Evolutionary conservation across 2,797 vertebrate species (phyloP).

Genomic region (Schizothorax lantsangensis): DNA sequence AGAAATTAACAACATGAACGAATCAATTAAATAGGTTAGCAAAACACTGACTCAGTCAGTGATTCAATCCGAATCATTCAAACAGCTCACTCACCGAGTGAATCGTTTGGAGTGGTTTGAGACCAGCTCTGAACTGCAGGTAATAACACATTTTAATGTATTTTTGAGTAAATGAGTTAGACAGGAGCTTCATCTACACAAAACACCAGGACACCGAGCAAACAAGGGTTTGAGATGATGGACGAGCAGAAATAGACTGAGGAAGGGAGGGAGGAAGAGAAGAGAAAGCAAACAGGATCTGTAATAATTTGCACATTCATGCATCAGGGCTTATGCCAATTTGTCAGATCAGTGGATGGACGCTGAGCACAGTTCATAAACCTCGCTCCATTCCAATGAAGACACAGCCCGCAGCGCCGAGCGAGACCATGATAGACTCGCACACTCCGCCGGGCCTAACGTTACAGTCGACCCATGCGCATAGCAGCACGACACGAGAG

Average conservation of each 20-base stretch:
- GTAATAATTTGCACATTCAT: conserved; percentile 51
- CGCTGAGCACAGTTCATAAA: conserved; percentile 38
- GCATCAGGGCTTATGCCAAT: conserved; percentile 40
- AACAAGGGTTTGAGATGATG: not conserved
- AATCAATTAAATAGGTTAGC: not conserved
- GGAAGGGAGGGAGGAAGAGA: conserved; percentile 16
- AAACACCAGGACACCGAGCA: not conserved
- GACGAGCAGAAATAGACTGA: not conserved
- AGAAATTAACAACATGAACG: not conserved
- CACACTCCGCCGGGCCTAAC: not conserved
- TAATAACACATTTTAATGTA: not conserved
- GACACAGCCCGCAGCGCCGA: not conserved
- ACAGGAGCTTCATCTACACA: not conserved
- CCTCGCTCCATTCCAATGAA: conserved; percentile 22
- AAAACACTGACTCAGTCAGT: not conserved
- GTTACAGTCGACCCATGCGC: not conserved
- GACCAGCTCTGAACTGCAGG: not conserved
- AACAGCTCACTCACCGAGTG: not conserved
- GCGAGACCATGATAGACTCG: not conserved
- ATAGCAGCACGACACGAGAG: not conserved
- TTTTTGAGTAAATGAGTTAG: not conserved
- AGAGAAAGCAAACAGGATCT: conserved; percentile 35
- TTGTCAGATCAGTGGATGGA: conserved; percentile 52
- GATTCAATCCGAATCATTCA: not conserved
- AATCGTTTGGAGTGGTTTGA: not conserved